These are phyloP conservation scores for Tenthredo livida DNA, from an alignment of 2,888 invertebrate genomes.

Conservation along the genomic window DNA sequence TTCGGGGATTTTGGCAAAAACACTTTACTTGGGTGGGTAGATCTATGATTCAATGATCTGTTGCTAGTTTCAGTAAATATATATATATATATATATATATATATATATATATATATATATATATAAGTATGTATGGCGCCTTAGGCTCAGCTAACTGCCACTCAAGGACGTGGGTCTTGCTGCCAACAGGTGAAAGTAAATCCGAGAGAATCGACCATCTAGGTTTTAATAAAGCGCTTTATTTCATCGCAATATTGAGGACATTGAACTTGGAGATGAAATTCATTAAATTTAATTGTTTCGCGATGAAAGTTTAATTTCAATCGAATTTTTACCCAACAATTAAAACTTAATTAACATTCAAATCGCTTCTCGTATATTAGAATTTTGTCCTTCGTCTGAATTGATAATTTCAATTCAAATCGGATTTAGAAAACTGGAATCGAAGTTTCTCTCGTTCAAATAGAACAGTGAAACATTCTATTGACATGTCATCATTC, in stretches of 20 bases:
- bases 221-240: background rate
- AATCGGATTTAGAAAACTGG: background rate
- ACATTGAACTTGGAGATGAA: background rate
- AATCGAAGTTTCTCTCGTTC: background rate
- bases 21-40: conserved; percentile 82
- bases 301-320: background rate
- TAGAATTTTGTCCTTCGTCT: background rate
- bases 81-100: background rate
- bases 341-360: background rate
- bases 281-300: background rate
- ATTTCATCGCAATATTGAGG: background rate
- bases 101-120: background rate
- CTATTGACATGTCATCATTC: too few relatives aligned
- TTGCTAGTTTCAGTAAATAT: background rate
- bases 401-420: background rate
- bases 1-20: conserved; percentile 68
- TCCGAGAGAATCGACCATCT: background rate
- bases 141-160: conserved; percentile 27
- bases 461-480: background rate
- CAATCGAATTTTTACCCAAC: background rate
- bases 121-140: too few relatives aligned
- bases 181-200: conserved; percentile 36
- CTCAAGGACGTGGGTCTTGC: conserved; percentile 35
- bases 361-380: background rate
- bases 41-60: conserved; percentile 16